These are phyloP conservation scores for Paramormyrops hopkinsi DNA, from an alignment of 2,797 vertebrate genomes.

Conservation along the genomic window DNA sequence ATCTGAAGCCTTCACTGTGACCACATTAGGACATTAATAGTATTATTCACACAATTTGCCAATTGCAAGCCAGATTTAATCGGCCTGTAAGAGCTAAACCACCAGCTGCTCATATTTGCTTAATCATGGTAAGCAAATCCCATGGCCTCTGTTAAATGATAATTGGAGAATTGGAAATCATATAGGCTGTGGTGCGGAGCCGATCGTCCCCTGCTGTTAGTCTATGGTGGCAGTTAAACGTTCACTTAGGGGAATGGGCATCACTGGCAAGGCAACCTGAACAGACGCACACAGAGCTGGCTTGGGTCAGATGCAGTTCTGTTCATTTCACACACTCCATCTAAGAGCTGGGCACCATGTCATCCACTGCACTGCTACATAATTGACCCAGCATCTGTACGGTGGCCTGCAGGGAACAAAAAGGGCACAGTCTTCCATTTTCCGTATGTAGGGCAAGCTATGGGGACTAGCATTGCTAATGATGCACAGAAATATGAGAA, in stretches of 20 bases:
- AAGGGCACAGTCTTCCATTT: not conserved
- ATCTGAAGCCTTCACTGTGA: conserved; percentile 8
- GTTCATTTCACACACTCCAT: not conserved
- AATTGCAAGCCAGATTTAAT: conserved; percentile 12
- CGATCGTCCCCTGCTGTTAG: not conserved
- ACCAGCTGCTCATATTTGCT: conserved; percentile 5
- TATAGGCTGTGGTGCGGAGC: not conserved
- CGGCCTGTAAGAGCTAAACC: not conserved
- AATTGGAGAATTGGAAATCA: not conserved
- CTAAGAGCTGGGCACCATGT: not conserved
- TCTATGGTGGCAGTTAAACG: not conserved
- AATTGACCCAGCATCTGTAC: not conserved
- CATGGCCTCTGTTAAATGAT: not conserved
- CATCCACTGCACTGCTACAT: not conserved
- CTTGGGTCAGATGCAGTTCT: not conserved
- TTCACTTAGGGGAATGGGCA: not conserved
- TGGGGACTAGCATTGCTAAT: not conserved
- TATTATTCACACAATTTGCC: conserved; percentile 12
- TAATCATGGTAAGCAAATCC: conserved; percentile 10
- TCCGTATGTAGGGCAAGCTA: not conserved
- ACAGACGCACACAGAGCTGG: not conserved
- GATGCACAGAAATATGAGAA: not conserved
- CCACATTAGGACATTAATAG: conserved; percentile 14
- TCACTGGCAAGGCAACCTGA: not conserved
- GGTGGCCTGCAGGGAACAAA: not conserved